These are phyloP conservation scores for Sapajus apella DNA, from an alignment of 2,113 vertebrate genomes.

Conservation along the genomic window DNA sequence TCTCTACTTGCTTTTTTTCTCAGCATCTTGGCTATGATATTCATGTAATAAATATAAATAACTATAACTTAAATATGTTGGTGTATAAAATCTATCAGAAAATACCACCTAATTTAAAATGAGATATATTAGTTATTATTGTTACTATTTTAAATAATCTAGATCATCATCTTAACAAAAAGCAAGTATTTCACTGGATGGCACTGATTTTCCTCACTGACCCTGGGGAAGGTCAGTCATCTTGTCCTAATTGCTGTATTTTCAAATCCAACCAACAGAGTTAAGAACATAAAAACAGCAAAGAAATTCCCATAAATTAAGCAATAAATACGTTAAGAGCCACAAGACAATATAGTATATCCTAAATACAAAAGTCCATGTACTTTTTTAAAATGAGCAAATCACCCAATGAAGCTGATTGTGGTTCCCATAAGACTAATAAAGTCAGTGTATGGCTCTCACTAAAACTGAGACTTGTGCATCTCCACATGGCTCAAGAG, in stretches of 20 bases:
- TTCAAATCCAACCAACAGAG: background rate
- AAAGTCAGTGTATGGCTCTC: background rate
- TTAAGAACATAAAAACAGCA: constrained; percentile 14
- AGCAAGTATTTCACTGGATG: background rate
- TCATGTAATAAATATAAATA: background rate
- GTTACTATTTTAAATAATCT: background rate
- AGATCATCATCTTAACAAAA: background rate
- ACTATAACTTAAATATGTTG: background rate
- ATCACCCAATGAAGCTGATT: background rate
- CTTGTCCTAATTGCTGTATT: background rate
- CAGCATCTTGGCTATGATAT: background rate
- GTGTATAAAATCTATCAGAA: background rate
- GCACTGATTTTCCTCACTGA: background rate
- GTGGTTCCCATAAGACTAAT: background rate
- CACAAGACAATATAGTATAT: constrained; percentile 38
- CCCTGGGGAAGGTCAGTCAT: background rate
- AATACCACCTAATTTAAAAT: background rate
- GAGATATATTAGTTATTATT: background rate
- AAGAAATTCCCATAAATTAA: background rate
- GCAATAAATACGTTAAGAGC: constrained; percentile 23
- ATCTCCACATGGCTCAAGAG: constrained; percentile 22
- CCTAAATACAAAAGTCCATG: constrained; percentile 32
- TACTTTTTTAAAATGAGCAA: constrained; percentile 51
- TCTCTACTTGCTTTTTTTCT: background rate
- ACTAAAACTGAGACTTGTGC: background rate